Percentiles rank a stretch among this genome's conserved stretches.
Evolutionary conservation across 2,797 vertebrate genomes (phyloP).

Genomic region (Sebastiscus tertius): DNA sequence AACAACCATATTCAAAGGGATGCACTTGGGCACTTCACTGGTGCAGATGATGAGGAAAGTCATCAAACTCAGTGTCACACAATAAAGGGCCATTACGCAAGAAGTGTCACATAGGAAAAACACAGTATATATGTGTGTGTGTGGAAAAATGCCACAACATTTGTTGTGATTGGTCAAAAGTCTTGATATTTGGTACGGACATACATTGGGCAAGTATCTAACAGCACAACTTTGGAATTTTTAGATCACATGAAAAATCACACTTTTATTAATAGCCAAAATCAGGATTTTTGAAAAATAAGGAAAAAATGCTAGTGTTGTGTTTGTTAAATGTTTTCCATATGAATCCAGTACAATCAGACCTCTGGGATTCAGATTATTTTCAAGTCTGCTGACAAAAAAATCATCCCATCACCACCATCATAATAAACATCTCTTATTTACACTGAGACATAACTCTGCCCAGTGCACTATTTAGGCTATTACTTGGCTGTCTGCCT

Average conservation of each 20-base stretch:
- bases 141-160: too few species aligned
- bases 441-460: conserved; percentile 18
- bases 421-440: conserved; percentile 1
- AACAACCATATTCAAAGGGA: conserved; percentile 22
- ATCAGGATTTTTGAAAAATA: too few species aligned
- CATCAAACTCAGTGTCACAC: background rate
- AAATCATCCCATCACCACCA: background rate
- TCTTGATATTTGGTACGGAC: too few species aligned
- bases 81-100: background rate
- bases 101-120: background rate
- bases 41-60: conserved; percentile 2
- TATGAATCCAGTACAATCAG: background rate
- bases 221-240: too few species aligned
- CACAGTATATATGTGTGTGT: background rate
- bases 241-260: too few species aligned
- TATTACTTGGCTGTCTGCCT: conserved; percentile 40
- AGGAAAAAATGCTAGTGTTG: too few species aligned
- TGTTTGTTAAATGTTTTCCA: too few species aligned
- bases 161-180: too few species aligned
- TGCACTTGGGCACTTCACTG: background rate
- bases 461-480: conserved; percentile 3
- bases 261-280: too few species aligned
- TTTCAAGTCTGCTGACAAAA: conserved; percentile 8
- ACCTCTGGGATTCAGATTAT: background rate
- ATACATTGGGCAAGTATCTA: too few species aligned